phyloP scores from a whole-genome alignment of 2,888 invertebrate species.

The Torymus auratus region DNA sequence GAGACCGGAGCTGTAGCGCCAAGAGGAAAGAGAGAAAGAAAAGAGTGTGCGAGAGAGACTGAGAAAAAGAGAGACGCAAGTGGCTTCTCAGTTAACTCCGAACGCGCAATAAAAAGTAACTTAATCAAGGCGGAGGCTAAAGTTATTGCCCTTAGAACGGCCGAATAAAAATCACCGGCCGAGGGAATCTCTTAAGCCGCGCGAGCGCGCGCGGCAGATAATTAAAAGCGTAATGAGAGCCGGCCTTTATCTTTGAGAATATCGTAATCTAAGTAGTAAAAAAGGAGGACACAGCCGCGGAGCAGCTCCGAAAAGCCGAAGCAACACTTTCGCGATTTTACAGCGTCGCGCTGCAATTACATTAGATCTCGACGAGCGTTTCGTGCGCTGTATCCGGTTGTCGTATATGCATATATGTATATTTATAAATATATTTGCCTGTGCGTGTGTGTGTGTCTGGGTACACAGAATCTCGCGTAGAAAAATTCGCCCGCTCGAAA shows the following conservation, averaged over 20 bases:
- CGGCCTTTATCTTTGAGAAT: constrained; percentile 37
- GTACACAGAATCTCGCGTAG: neutral
- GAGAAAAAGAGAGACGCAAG: neutral
- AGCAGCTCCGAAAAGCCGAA: neutral
- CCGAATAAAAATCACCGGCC: constrained; percentile 55
- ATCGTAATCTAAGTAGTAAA: constrained; percentile 43
- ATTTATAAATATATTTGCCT: no score
- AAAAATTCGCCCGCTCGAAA: constrained; percentile 27
- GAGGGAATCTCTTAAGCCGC: constrained; percentile 24
- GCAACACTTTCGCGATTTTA: constrained; percentile 22
- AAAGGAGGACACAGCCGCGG: neutral
- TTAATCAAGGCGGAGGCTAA: constrained; percentile 50
- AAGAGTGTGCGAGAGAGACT: no score
- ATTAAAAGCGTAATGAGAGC: constrained; percentile 52
- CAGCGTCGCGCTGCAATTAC: constrained; percentile 11
- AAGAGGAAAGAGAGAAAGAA: no score
- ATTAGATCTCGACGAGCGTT: neutral
- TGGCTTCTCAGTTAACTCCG: constrained; percentile 32
- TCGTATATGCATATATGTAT: no score
- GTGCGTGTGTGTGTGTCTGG: neutral
- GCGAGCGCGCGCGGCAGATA: constrained; percentile 10
- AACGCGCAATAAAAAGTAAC: constrained; percentile 55
- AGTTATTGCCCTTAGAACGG: constrained; percentile 52
- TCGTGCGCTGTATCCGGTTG: neutral
- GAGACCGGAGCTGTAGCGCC: neutral